Percentiles rank a stretch among this genome's conserved stretches.
These are phyloP conservation scores for Hylaea fasciaria DNA, from an alignment of 2,888 invertebrate genomes.

Conservation along the genomic window DNA sequence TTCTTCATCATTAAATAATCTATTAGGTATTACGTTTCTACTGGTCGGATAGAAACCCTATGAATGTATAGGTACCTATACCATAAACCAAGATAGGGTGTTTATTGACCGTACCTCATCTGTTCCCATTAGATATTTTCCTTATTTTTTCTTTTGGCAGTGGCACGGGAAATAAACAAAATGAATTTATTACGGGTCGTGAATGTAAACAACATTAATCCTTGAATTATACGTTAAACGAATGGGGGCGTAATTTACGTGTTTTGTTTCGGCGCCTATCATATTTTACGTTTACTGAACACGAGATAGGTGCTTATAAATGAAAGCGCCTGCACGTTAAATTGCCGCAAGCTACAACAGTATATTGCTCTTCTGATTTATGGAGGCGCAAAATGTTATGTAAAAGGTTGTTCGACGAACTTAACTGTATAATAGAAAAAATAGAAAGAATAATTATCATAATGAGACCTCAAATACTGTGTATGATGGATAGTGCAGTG, in stretches of 20 bases:
- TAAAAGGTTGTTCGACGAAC: too few species aligned
- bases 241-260: slow-evolving; percentile 6
- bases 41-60: too few species aligned
- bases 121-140: not conserved
- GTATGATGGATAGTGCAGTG: too few species aligned
- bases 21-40: too few species aligned
- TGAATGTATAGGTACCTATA: too few species aligned
- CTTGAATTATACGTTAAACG: slow-evolving; percentile 19
- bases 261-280: slow-evolving; percentile 1
- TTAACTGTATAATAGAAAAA: too few species aligned
- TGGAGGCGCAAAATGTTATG: not conserved
- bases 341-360: too few species aligned
- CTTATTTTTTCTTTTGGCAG: slow-evolving; percentile 27
- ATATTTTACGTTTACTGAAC: not conserved
- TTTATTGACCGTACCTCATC: not conserved
- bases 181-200: slow-evolving; percentile 34
- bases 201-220: slow-evolving; percentile 30
- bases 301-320: not conserved
- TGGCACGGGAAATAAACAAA: slow-evolving; percentile 34
- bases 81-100: not conserved
- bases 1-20: too few species aligned
- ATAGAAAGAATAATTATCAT: too few species aligned
- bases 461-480: too few species aligned
- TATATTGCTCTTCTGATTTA: not conserved
- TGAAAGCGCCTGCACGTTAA: slow-evolving; percentile 4